Evolutionary conservation across 2,888 invertebrate species (phyloP).

Genomic region (Octonoba sinensis): DNA sequence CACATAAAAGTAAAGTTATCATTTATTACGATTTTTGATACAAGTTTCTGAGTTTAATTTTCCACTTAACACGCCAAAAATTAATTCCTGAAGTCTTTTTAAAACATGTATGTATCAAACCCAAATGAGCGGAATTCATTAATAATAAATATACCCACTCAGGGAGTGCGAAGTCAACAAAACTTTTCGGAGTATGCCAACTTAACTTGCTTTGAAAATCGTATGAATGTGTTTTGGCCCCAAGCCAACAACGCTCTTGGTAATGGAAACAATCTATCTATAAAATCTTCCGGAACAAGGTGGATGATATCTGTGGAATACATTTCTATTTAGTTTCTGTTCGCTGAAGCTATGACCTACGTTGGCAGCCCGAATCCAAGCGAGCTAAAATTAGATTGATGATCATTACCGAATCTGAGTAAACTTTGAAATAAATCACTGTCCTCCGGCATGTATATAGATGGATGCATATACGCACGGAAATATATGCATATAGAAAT

Average conservation of each 20-base stretch:
- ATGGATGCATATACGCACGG: background rate
- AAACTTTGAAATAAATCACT: conserved; percentile 47
- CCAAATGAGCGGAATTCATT: background rate
- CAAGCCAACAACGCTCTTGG: conserved; percentile 9
- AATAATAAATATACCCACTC: background rate
- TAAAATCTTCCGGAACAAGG: conserved; percentile 42
- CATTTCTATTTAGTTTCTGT: conserved; percentile 20
- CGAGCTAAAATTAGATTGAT: conserved; percentile 51
- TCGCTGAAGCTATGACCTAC: background rate
- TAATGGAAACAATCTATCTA: conserved; percentile 46
- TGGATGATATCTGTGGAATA: conserved; percentile 25
- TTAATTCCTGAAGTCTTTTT: too few relatives aligned
- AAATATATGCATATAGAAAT: conserved; percentile 12
- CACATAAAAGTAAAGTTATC: too few relatives aligned
- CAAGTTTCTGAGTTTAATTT: too few relatives aligned
- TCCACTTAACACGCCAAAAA: too few relatives aligned
- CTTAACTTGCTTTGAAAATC: too few relatives aligned
- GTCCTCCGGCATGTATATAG: conserved; percentile 17
- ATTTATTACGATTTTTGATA: too few relatives aligned
- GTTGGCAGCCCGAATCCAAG: conserved; percentile 4
- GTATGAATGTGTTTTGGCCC: conserved; percentile 20
- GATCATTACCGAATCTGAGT: conserved; percentile 35
- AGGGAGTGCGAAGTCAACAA: background rate
- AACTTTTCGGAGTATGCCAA: too few relatives aligned
- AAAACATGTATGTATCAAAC: too few relatives aligned